Percentiles rank a stretch among this genome's conserved stretches.
Evolutionary conservation across 2,888 invertebrate species (phyloP).

Genomic region (Drosophila planitibia): DNA sequence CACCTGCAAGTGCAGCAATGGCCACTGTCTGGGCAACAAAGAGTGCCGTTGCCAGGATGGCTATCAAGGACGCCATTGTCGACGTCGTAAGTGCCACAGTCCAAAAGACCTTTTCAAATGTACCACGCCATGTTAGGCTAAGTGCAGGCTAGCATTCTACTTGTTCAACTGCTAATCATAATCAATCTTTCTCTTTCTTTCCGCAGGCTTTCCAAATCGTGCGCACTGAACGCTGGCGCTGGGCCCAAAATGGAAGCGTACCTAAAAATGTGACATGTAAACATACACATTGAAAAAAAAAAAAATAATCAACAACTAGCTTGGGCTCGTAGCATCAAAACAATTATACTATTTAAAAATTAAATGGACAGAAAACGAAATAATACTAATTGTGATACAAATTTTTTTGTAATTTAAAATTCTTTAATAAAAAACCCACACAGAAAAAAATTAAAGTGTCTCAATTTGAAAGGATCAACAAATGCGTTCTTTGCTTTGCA

Average conservation of each 20-base stretch:
- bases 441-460: conserved; percentile 14
- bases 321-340: conserved; percentile 43
- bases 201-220: conserved; percentile 50
- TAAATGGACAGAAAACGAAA: conserved; percentile 66
- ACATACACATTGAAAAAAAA: conserved; percentile 24
- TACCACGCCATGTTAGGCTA: not conserved
- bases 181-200: not conserved
- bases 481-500: not conserved
- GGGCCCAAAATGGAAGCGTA: conserved; percentile 25
- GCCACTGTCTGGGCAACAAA: conserved; percentile 89
- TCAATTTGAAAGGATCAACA: not conserved
- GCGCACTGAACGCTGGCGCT: conserved; percentile 37
- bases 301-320: conserved; percentile 22
- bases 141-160: not conserved
- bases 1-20: conserved; percentile 92
- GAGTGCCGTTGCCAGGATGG: conserved; percentile 92
- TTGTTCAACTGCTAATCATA: not conserved
- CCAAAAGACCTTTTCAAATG: not conserved
- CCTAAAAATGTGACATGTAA: conserved; percentile 47
- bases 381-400: conserved; percentile 78
- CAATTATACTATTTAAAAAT: conserved; percentile 54
- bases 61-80: conserved; percentile 93
- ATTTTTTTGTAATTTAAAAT: conserved; percentile 78
- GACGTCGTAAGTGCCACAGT: conserved; percentile 88
- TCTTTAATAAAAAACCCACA: conserved; percentile 63